Evolutionary conservation across 92 coral and sea anemone species (phyloP).

Genomic region (Parazoanthus swiftii): DNA sequence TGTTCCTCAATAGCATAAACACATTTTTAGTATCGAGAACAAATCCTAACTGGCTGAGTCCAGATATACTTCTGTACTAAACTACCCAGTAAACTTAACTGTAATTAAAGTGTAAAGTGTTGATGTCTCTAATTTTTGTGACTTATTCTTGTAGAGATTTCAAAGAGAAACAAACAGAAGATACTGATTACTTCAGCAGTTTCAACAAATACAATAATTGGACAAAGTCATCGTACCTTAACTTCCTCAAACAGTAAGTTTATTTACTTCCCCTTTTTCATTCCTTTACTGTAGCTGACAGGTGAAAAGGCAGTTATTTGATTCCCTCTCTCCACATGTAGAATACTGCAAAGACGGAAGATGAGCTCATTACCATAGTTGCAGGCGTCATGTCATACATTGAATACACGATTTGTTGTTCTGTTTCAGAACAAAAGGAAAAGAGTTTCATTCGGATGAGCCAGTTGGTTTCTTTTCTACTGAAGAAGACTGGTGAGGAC

Average conservation of each 20-base stretch:
- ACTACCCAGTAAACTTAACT: neutral
- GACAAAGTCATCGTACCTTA: conserved; percentile 75
- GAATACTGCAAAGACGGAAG: neutral
- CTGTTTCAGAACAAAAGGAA: conserved; percentile 48
- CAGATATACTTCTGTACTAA: no score
- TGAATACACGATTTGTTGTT: neutral
- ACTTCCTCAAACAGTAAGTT: conserved; percentile 66
- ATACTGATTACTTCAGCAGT: conserved; percentile 64
- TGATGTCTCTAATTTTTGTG: neutral
- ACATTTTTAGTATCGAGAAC: no score
- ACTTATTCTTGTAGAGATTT: conserved; percentile 49
- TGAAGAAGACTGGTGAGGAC: conserved; percentile 77
- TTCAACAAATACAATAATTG: conserved; percentile 85
- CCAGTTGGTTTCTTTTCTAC: conserved; percentile 89
- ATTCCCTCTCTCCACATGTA: neutral
- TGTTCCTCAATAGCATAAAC: no score
- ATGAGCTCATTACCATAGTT: neutral
- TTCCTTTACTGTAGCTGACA: neutral
- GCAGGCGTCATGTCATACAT: neutral
- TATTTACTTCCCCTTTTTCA: neutral
- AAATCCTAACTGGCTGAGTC: no score
- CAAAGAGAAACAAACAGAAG: conserved; percentile 55
- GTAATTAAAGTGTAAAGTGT: neutral
- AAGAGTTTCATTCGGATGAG: conserved; percentile 51
- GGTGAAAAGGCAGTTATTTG: no score